Conservation (phyloP, 2,113 vertebrate genomes). For the Ancistrus triradiatus region DNA sequence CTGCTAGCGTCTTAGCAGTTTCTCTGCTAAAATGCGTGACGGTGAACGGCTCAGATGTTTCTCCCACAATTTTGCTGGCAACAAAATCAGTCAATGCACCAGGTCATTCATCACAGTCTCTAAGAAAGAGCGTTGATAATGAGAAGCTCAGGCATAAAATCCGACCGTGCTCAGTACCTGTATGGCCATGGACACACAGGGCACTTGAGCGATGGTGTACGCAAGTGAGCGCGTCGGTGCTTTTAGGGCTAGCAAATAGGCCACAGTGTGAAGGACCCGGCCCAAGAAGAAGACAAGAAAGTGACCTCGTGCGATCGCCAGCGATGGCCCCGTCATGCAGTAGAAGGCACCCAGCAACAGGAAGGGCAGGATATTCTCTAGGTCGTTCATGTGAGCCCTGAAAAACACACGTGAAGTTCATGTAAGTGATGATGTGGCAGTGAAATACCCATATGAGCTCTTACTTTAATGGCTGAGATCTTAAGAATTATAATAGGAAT, state of each 20-base stretch:
- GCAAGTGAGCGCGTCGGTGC: constrained; percentile 82
- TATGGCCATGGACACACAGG: constrained; percentile 88
- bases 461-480: too few relatives aligned
- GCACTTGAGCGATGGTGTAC: constrained; percentile 81
- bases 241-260: constrained; percentile 77
- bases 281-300: constrained; percentile 80
- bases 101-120: not conserved
- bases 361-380: constrained; percentile 95
- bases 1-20: not conserved
- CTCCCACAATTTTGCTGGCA: not conserved
- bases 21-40: not conserved
- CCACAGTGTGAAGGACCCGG: constrained; percentile 77
- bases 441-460: too few relatives aligned
- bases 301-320: constrained; percentile 75
- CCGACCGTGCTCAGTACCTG: constrained; percentile 76
- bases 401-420: too few relatives aligned
- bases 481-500: too few relatives aligned
- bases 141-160: constrained; percentile 59
- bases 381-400: constrained; percentile 86
- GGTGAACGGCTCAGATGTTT: not conserved
- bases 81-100: not conserved
- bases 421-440: too few relatives aligned
- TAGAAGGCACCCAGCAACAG: constrained; percentile 90
- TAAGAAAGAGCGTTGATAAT: not conserved
- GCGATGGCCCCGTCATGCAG: constrained; percentile 76